Percentiles rank a stretch among this genome's conserved stretches.
Evolutionary conservation across 1,140 invertebrate species (phyloP).

Genomic region (Phocides pigmalion): DNA sequence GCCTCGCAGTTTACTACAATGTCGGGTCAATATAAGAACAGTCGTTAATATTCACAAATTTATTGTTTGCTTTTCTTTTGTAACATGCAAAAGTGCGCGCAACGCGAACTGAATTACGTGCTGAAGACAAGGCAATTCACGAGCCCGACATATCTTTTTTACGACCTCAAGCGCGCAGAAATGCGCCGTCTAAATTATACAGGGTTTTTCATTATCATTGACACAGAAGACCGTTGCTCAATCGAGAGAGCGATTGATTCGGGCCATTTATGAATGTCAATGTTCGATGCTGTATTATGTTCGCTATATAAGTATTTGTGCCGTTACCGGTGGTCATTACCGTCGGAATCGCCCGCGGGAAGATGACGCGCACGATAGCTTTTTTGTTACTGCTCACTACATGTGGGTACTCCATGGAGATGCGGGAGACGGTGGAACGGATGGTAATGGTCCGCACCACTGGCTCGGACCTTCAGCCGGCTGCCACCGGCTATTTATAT

Average conservation of each 20-base stretch:
- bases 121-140: slow-evolving; percentile 21
- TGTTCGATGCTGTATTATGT: slow-evolving; percentile 63
- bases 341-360: slow-evolving; percentile 48
- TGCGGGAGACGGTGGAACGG: slow-evolving; percentile 76
- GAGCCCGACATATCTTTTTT: slow-evolving; percentile 40
- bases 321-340: slow-evolving; percentile 70
- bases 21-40: slow-evolving; percentile 15
- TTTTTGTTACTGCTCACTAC: slow-evolving; percentile 47
- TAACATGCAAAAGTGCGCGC: slow-evolving; percentile 5
- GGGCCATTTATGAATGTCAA: slow-evolving; percentile 75
- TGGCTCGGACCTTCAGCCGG: slow-evolving; percentile 79
- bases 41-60: slow-evolving; percentile 8
- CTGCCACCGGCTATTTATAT: slow-evolving; percentile 83
- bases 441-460: slow-evolving; percentile 80
- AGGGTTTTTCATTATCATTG: slow-evolving; percentile 80
- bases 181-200: slow-evolving; percentile 69
- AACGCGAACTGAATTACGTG: slow-evolving; percentile 10
- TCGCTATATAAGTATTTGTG: slow-evolving; percentile 70
- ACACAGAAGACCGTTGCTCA: slow-evolving; percentile 77
- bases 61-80: slow-evolving; percentile 10
- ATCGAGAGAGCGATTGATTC: slow-evolving; percentile 71
- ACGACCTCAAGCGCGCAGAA: slow-evolving; percentile 51
- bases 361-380: slow-evolving; percentile 60
- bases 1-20: slow-evolving; percentile 6
- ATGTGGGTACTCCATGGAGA: slow-evolving; percentile 63